Conservation (phyloP, 2,113 vertebrate species). For the Alexandromys fortis region DNA sequence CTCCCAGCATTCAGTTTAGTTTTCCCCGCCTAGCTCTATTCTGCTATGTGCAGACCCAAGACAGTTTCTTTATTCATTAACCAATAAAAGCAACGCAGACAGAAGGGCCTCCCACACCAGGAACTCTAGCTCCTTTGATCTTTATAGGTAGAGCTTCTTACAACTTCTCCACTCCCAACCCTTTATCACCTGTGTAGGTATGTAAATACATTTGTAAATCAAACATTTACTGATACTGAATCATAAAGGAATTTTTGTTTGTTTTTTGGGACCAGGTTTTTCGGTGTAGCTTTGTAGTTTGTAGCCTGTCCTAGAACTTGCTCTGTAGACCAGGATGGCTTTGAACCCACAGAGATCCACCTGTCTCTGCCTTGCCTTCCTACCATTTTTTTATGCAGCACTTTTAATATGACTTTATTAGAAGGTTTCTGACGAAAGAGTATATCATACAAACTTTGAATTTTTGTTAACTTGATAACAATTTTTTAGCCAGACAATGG, state of each 20-base stretch:
- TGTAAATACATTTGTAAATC: neutral
- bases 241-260: neutral
- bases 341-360: too few species aligned
- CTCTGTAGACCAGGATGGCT: too few species aligned
- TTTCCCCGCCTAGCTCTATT: too few species aligned
- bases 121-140: neutral
- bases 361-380: neutral
- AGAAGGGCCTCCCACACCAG: too few species aligned
- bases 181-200: neutral
- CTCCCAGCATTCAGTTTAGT: too few species aligned
- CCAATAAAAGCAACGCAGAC: too few species aligned
- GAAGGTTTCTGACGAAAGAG: neutral
- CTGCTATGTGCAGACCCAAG: too few species aligned
- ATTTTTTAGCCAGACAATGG: neutral
- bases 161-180: neutral
- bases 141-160: neutral
- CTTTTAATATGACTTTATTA: neutral
- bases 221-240: neutral
- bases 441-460: neutral
- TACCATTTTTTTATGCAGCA: neutral
- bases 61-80: too few species aligned
- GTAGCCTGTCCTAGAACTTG: too few species aligned
- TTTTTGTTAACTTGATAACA: conserved; percentile 20
- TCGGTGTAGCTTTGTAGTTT: too few species aligned
- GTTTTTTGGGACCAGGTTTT: neutral